Percentiles rank a stretch among this genome's conserved stretches.
These are phyloP conservation scores for Cyaniris semiargus DNA, from an alignment of 2,888 invertebrate genomes.

Conservation along the genomic window DNA sequence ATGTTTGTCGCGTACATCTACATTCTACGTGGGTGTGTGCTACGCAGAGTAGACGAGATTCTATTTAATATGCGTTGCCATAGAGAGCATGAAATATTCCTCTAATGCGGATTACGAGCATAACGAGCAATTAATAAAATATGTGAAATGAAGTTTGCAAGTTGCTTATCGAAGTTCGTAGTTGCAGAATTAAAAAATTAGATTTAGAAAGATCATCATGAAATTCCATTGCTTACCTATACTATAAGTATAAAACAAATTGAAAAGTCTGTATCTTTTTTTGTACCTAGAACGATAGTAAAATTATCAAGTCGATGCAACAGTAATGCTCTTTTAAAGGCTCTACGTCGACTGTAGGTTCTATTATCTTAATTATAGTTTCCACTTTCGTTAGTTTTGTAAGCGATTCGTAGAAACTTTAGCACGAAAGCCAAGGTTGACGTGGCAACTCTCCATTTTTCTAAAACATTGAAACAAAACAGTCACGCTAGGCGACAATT, in stretches of 20 bases:
- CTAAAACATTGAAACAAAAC: constrained; percentile 34
- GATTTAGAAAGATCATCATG: too few species aligned
- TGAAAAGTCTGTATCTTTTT: too few species aligned
- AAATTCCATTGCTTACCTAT: too few species aligned
- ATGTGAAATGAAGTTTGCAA: not conserved
- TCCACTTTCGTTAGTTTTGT: constrained; percentile 18
- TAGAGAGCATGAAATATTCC: not conserved
- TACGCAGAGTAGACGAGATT: too few species aligned
- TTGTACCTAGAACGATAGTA: too few species aligned
- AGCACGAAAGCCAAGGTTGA: constrained; percentile 33
- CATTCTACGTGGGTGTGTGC: too few species aligned
- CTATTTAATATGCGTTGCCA: not conserved
- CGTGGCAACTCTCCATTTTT: constrained; percentile 31
- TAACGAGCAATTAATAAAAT: not conserved
- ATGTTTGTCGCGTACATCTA: too few species aligned
- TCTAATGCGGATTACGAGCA: not conserved
- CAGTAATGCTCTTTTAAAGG: not conserved
- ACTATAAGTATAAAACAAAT: too few species aligned
- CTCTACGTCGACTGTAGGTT: not conserved
- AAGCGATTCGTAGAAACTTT: constrained; percentile 30
- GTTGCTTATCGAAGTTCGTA: not conserved
- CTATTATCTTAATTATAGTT: not conserved
- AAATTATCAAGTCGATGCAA: not conserved
- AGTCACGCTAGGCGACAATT: constrained; percentile 32
- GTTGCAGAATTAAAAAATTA: not conserved